Base-by-base conservation (phyloP, 2,888 invertebrate genomes). In the Meteorus cinctellus region DNA sequence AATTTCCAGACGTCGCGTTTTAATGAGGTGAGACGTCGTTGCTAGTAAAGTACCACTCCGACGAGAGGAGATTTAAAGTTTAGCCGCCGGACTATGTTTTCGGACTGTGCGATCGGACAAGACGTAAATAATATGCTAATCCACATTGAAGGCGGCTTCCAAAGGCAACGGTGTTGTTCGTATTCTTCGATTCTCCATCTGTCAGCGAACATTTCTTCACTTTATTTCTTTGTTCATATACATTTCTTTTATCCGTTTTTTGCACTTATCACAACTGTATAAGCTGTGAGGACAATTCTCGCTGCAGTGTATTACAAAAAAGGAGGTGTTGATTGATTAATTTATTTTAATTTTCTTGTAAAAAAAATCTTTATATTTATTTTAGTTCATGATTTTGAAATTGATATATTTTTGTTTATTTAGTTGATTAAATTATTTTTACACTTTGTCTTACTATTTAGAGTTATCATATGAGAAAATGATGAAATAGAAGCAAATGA, bases 91-190 rank as follows among this genome's bases (percentile, higher is more conserved):
- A 71, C 60, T 75, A 19, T 55, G 75, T 72, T 76, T 73, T 76
- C 67, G 73, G 59, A 73, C 72, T 60, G 63, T 69, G 24, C 19
- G 34, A 31, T 69, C 75, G 75, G 45, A 66, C 67, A 31, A 59
- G 60, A 82, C 83, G 86, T 87, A 88, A 89, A 89, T 88, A 88
- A 88, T 86, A 89, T 89, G 88, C 86, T 88, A 89, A 89, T 89
- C 88, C 86, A 65, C 55, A n/a, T 62, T 72, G 72, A 27, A 59
- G 79, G 65, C 80, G 76, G 81, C 81, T 83, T 81, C 82, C 80
- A 55, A 19, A 5, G 55, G 19, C 55, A 8, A 34, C n/a, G 19
- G 27, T 74, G 80, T 77, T 73, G 78, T 71, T 72, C 36, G 68
- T 62, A 51, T 76, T 70, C 74, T 60, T 63, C 68, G 62, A 71